phyloP scores from a whole-genome alignment of 2,888 invertebrate genomes.

The Conus canariensis region DNA sequence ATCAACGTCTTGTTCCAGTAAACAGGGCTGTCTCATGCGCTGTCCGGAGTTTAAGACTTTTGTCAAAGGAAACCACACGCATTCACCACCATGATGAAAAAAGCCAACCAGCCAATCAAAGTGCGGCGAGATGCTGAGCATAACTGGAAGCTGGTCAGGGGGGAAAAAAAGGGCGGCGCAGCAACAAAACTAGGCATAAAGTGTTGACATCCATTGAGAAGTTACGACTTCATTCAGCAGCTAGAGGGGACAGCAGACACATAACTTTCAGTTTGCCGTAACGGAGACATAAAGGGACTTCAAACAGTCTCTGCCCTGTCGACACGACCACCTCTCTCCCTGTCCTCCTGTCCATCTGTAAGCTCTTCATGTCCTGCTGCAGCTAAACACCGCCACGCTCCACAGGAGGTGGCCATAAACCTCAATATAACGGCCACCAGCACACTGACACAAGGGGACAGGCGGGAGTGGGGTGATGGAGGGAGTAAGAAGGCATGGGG shows the following conservation, averaged over 20 bases:
- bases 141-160: not conserved
- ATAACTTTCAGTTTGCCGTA: constrained; percentile 1
- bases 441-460: not conserved
- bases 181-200: not conserved
- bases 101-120: not conserved
- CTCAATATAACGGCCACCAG: not conserved
- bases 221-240: constrained; percentile 26
- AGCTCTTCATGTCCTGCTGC: not conserved
- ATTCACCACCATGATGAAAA: not conserved
- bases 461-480: not conserved
- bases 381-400: not conserved
- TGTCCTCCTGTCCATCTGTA: constrained; percentile 5
- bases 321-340: not conserved
- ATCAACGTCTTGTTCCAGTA: not conserved
- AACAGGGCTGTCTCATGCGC: not conserved
- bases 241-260: not conserved
- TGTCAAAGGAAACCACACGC: constrained; percentile 32
- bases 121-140: not conserved
- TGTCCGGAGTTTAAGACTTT: not conserved
- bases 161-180: not conserved
- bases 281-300: not conserved
- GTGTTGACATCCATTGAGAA: constrained; percentile 3
- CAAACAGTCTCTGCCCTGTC: constrained; percentile 19
- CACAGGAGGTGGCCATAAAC: not conserved
- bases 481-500: not conserved